Base-by-base conservation (phyloP, 2,113 vertebrate genomes). In the Galeopterus variegatus region DNA sequence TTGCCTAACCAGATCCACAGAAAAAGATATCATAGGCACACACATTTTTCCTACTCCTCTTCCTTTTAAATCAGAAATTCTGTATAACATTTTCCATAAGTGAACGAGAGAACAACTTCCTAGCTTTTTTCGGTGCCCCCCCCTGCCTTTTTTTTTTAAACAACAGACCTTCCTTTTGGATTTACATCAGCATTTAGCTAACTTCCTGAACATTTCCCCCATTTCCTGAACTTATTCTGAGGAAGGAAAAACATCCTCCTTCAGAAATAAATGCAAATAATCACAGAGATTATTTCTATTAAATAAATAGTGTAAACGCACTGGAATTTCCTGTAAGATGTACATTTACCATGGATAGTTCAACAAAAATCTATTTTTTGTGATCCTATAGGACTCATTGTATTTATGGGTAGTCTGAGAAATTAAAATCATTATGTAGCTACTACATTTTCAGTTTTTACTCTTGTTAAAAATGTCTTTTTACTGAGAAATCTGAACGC, bases 201-300 rank as follows among this genome's bases (percentile, higher is more conserved):
- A 97, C 97, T 98, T 99, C 98, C 98, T 98, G 98, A 98, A 96
- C 82, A 96, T 18, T 98, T 98, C 97, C 94, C 97, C 97, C 97
- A 97, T 98, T 98, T 99, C 98, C 98, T 98, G 98, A 98, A 90
- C 97, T 98, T 98, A 90, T 92, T 97, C 97, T 95, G 95, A 98
- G 98, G 97, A 98, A 98, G 94, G 90, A 84, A 98, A 98, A 98
- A 98, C 98, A 98, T 98, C 98, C 98, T 94, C 97, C 98, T 98
- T 98, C 96, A 95, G 97, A 98, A 98, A 97, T 92, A 97, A 89
- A 97, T 95, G 97, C 93, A 98, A 98, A 98, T 97, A 73, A 95
- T 97, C 81, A 4, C 87, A 95, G 96, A 98, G 93, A 96, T 96
- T 97, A 96, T 97, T 96, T 98, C 93, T 92, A 97, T 97, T 56